These are phyloP conservation scores for Pempheris klunzingeri DNA, from an alignment of 2,797 vertebrate genomes.

Conservation along the genomic window DNA sequence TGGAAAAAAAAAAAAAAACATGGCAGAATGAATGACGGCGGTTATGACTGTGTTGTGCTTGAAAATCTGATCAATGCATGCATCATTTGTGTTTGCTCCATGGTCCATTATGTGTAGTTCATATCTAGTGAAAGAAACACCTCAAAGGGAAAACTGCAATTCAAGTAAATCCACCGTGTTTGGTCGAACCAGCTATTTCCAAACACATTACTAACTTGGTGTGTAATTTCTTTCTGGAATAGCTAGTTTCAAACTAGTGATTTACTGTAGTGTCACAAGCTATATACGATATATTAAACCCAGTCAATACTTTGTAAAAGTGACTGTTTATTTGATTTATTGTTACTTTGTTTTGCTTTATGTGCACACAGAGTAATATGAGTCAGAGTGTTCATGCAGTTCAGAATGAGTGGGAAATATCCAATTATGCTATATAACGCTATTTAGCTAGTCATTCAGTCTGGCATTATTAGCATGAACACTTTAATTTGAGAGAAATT, in stretches of 20 bases:
- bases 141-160: neutral
- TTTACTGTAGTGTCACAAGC: neutral
- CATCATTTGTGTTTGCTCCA: conserved; percentile 13
- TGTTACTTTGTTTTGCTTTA: neutral
- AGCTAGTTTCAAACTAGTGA: neutral
- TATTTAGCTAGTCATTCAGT: neutral
- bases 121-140: neutral
- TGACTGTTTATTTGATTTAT: too few relatives aligned
- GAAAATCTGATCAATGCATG: neutral
- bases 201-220: neutral
- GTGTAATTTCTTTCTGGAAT: neutral
- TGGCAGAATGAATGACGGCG: neutral
- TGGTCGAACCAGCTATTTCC: neutral
- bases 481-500: too few relatives aligned
- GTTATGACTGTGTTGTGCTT: neutral
- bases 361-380: too few relatives aligned
- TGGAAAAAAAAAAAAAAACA: neutral
- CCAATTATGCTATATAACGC: neutral
- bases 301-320: neutral
- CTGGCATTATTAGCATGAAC: too few relatives aligned
- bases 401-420: neutral
- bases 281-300: too few relatives aligned
- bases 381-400: neutral
- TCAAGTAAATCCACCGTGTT: neutral
- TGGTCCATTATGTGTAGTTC: conserved; percentile 2